Percentiles rank a stretch among this genome's conserved stretches.
phyloP scores from a whole-genome alignment of 2,113 vertebrate species.

The Etheostoma spectabile region DNA sequence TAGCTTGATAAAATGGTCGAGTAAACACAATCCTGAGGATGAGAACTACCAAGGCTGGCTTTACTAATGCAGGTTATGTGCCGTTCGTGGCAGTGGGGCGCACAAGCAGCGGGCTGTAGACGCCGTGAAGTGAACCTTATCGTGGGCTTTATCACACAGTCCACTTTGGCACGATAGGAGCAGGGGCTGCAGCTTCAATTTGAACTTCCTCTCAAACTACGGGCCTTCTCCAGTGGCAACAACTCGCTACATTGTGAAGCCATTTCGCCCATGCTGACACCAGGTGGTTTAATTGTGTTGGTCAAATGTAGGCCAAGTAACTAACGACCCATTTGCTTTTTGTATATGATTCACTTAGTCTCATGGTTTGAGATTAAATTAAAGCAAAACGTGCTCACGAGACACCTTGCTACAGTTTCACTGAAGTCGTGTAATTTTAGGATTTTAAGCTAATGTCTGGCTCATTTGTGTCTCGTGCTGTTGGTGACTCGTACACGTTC shows the following conservation, averaged over 20 bases:
- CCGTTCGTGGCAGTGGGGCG: slow-evolving; percentile 44
- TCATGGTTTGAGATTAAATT: not conserved
- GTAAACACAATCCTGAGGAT: slow-evolving; percentile 42
- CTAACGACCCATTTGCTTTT: slow-evolving; percentile 34
- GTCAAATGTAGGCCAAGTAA: slow-evolving; percentile 76
- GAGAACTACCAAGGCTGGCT: slow-evolving; percentile 24
- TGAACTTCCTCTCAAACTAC: slow-evolving; percentile 30
- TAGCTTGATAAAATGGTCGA: slow-evolving; percentile 42
- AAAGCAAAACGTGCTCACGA: not conserved
- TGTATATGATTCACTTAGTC: slow-evolving; percentile 5
- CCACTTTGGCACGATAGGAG: slow-evolving; percentile 38
- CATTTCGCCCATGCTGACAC: slow-evolving; percentile 73
- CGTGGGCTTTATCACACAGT: slow-evolving; percentile 43
- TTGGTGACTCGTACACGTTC: slow-evolving; percentile 21
- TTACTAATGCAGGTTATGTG: slow-evolving; percentile 22
- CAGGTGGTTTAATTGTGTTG: slow-evolving; percentile 82
- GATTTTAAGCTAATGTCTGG: slow-evolving; percentile 7
- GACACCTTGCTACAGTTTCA: not conserved
- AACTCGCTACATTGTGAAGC: slow-evolving; percentile 66
- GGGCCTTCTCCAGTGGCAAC: slow-evolving; percentile 44
- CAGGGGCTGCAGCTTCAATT: slow-evolving; percentile 19
- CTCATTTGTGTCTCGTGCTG: slow-evolving; percentile 30
- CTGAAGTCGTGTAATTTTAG: slow-evolving; percentile 25
- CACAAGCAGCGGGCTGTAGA: slow-evolving; percentile 41
- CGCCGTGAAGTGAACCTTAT: slow-evolving; percentile 52